Conservation (phyloP, 2,888 invertebrate genomes). For the Halocaridina rubra region DNA sequence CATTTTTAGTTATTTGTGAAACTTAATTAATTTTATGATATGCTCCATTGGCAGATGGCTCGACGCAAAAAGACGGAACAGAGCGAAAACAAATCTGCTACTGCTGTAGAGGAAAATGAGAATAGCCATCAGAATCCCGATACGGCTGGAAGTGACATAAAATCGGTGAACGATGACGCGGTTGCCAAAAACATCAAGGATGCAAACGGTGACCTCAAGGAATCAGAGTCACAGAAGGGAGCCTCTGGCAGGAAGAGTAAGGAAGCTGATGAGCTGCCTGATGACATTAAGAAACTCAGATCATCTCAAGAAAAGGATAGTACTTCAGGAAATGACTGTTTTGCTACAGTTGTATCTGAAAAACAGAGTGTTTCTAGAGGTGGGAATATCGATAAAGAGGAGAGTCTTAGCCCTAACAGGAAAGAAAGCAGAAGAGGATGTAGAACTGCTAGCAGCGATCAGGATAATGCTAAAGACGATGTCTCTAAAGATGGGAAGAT, state of each 20-base stretch:
- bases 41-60: conserved; percentile 45
- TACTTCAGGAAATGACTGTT: neutral
- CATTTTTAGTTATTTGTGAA: too few species aligned
- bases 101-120: neutral
- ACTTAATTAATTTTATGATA: too few species aligned
- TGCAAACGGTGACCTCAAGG: neutral
- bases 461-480: neutral
- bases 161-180: neutral
- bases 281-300: neutral
- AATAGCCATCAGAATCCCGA: neutral
- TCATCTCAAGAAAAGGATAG: neutral
- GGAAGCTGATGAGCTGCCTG: conserved; percentile 5
- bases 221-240: conserved; percentile 1
- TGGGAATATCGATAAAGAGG: conserved; percentile 9
- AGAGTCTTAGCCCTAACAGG: neutral
- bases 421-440: neutral
- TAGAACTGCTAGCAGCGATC: neutral
- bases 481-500: neutral
- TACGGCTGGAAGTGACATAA: neutral
- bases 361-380: neutral
- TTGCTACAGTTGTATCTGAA: too few species aligned
- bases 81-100: neutral
- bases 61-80: conserved; percentile 27
- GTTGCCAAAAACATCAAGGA: conserved; percentile 7
- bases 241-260: conserved; percentile 51